A percentile compares a stretch with the other conserved stretches of the same genome.
Evolutionary conservation across 2,888 invertebrate genomes (phyloP).

Genomic region (Cremastinae sp.): DNA sequence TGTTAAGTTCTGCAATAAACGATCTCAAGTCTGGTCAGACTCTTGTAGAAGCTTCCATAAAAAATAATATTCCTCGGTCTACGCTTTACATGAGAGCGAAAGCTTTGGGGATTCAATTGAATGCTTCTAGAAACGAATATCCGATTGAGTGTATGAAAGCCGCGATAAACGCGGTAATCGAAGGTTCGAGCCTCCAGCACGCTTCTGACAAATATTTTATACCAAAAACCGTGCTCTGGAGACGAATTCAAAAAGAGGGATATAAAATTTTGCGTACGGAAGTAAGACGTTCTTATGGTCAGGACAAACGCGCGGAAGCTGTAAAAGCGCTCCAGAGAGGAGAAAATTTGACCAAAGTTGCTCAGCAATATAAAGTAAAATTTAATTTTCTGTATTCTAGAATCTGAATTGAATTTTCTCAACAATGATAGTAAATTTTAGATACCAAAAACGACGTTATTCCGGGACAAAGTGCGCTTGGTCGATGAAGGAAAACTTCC

Average conservation of each 20-base stretch:
- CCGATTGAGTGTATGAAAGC: slow-evolving; percentile 78
- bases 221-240: slow-evolving; percentile 81
- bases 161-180: slow-evolving; percentile 78
- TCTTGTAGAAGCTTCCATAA: slow-evolving; percentile 77
- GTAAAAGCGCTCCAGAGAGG: slow-evolving; percentile 78
- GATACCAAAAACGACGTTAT: slow-evolving; percentile 80
- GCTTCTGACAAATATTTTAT: slow-evolving; percentile 79
- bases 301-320: slow-evolving; percentile 78
- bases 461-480: slow-evolving; percentile 78
- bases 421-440: slow-evolving; percentile 55
- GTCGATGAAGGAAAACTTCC: slow-evolving; percentile 79
- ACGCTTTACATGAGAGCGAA: slow-evolving; percentile 80
- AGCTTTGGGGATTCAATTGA: slow-evolving; percentile 75
- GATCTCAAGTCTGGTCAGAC: slow-evolving; percentile 78
- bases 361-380: slow-evolving; percentile 77
- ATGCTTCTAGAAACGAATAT: slow-evolving; percentile 78
- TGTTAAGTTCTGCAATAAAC: slow-evolving; percentile 76
- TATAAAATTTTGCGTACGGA: slow-evolving; percentile 73
- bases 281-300: slow-evolving; percentile 73
- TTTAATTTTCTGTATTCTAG: slow-evolving; percentile 9
- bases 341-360: slow-evolving; percentile 79
- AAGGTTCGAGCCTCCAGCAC: slow-evolving; percentile 79
- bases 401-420: neutral
- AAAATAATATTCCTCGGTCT: slow-evolving; percentile 79
- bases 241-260: slow-evolving; percentile 79